These are phyloP conservation scores for Oikopleura dioica DNA, from an alignment of 23 tunicate species.

Conservation along the genomic window DNA sequence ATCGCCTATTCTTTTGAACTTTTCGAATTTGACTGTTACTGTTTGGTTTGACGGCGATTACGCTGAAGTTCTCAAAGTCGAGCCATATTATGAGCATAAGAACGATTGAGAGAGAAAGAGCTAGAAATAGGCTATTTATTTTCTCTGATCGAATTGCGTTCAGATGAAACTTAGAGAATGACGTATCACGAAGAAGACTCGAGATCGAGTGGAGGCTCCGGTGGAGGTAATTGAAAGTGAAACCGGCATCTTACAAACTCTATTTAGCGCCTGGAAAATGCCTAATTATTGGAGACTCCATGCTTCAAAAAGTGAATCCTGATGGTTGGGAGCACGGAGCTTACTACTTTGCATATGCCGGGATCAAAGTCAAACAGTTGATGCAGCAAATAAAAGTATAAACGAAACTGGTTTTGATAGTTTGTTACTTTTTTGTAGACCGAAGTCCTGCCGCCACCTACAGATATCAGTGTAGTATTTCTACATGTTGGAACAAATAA, in stretches of 20 bases:
- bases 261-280: not conserved
- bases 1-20: not conserved
- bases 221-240: no score
- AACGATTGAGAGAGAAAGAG: not conserved
- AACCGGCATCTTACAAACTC: no score
- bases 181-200: not conserved
- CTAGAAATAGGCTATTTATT: not conserved
- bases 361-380: not conserved
- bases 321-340: not conserved
- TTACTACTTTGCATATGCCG: not conserved
- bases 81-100: not conserved
- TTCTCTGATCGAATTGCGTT: not conserved
- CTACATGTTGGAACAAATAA: no score
- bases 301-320: not conserved
- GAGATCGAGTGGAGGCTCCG: no score
- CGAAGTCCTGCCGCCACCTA: no score
- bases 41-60: slow-evolving; percentile 8
- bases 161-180: not conserved
- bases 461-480: no score
- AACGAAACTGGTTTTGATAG: not conserved
- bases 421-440: not conserved
- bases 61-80: slow-evolving; percentile 7
- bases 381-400: not conserved
- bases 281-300: not conserved
- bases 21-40: not conserved